Conservation (phyloP, 2,797 vertebrate genomes). For the Oreochromis mossambicus region DNA sequence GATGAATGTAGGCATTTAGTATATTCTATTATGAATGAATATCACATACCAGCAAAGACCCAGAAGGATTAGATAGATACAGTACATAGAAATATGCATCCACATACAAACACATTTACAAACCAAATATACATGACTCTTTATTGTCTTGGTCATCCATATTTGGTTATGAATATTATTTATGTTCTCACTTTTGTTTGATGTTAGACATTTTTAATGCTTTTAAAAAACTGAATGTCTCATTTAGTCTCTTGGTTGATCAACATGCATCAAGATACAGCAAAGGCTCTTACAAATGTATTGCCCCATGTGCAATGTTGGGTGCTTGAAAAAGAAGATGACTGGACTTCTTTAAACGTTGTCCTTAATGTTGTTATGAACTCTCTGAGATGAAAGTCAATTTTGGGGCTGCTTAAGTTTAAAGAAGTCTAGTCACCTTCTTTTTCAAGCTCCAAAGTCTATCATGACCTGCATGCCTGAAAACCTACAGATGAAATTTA, state of each 20-base stretch:
- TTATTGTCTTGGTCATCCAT: conserved; percentile 32
- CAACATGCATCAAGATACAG: not conserved
- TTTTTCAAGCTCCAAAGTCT: not conserved
- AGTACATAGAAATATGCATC: not conserved
- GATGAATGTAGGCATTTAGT: conserved; percentile 20
- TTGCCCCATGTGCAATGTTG: not conserved
- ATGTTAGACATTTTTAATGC: conserved; percentile 49
- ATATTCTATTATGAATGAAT: conserved; percentile 1
- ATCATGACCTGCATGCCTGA: not conserved
- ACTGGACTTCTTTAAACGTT: not conserved
- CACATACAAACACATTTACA: not conserved
- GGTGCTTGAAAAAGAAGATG: not conserved
- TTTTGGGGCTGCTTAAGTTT: not conserved
- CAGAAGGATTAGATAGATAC: not conserved
- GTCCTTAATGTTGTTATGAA: not conserved
- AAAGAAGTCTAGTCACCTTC: not conserved
- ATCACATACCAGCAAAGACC: not conserved
- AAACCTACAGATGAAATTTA: not conserved
- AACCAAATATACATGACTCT: not conserved
- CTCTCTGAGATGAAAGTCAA: not conserved
- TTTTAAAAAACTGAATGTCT: not conserved
- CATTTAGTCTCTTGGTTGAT: not conserved
- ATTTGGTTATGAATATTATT: conserved; percentile 7
- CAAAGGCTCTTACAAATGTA: not conserved
- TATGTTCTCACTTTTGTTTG: conserved; percentile 23